A percentile compares a stretch with the other conserved stretches of the same genome.
phyloP scores from a whole-genome alignment of 2,113 vertebrate genomes.

The Onychostruthus taczanowskii region DNA sequence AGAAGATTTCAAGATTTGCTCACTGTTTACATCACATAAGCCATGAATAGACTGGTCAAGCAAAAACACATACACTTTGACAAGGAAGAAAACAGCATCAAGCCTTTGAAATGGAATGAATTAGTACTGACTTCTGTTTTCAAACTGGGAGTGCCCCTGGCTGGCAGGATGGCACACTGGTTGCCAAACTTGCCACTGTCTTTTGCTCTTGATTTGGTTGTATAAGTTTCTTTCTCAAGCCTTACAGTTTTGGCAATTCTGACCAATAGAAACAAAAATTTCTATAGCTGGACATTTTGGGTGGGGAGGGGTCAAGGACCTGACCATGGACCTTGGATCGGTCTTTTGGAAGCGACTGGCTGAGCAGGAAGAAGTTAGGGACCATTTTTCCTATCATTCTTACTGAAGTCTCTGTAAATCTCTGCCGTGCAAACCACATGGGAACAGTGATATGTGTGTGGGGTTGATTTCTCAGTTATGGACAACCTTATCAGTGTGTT shows the following conservation, averaged over 20 bases:
- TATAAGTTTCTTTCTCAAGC: not conserved
- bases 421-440: not conserved
- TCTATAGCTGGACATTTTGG: not conserved
- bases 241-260: not conserved
- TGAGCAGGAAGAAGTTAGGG: not conserved
- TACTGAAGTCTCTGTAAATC: not conserved
- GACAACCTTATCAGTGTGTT: not conserved
- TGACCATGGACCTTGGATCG: not conserved
- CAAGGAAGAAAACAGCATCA: not conserved
- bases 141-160: not conserved
- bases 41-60: not conserved
- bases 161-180: accelerated
- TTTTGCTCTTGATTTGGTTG: not conserved
- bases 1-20: not conserved
- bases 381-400: accelerated
- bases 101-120: not conserved
- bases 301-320: not conserved
- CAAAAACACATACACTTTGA: not conserved
- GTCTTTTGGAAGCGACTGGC: not conserved
- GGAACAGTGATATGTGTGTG: not conserved
- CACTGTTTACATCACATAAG: not conserved
- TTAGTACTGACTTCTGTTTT: not conserved
- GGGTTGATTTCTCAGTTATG: not conserved
- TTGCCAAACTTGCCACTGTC: not conserved
- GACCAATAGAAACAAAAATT: not conserved